Conservation (phyloP, 1,140 invertebrate species). For the Rhopalosiphum padi region DNA sequence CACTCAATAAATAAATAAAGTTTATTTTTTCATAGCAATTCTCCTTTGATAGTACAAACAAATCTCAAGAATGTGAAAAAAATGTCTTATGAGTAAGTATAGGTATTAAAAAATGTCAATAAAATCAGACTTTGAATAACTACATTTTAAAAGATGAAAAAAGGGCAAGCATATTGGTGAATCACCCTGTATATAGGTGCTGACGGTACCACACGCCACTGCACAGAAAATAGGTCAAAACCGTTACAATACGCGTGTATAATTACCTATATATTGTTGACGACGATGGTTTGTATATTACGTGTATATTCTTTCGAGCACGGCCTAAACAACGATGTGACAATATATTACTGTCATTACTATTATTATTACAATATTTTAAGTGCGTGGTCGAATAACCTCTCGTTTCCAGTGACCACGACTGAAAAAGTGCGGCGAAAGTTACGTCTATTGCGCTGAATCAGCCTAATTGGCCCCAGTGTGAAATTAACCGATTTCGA, state of each 20-base stretch:
- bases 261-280: neutral
- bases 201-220: neutral
- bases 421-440: neutral
- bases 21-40: neutral
- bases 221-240: neutral
- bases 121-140: neutral
- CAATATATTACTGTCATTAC: neutral
- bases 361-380: neutral
- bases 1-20: neutral
- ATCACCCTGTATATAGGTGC: neutral
- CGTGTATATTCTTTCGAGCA: neutral
- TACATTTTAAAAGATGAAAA: neutral
- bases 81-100: neutral
- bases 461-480: conserved; percentile 16
- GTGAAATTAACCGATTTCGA: conserved; percentile 6
- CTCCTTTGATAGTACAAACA: neutral
- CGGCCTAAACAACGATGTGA: neutral
- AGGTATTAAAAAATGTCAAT: neutral
- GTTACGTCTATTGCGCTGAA: neutral
- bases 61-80: neutral
- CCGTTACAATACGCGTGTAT: neutral
- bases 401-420: neutral
- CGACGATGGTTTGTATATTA: neutral
- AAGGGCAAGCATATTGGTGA: neutral
- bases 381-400: neutral